These are phyloP conservation scores for Steatornis caripensis DNA, from an alignment of 2,113 vertebrate genomes.

Conservation along the genomic window DNA sequence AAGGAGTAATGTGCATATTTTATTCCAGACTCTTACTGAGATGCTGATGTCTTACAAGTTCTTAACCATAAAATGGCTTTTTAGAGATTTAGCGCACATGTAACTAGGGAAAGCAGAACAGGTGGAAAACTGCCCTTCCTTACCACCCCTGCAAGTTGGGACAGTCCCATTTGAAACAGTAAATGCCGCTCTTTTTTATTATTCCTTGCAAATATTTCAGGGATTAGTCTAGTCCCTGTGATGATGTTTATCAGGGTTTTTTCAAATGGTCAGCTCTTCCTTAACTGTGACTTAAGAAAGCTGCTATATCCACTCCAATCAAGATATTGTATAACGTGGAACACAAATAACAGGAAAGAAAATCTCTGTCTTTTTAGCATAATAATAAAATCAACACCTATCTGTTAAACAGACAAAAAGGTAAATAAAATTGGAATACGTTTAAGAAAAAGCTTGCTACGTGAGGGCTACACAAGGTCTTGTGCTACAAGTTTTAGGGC, in stretches of 20 bases:
- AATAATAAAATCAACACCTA: not conserved
- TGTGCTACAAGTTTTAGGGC: not conserved
- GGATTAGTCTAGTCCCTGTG: not conserved
- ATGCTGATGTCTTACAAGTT: not conserved
- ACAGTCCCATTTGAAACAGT: not conserved
- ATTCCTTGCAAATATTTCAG: not conserved
- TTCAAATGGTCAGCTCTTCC: not conserved
- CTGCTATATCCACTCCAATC: not conserved
- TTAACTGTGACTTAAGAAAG: not conserved
- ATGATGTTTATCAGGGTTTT: not conserved
- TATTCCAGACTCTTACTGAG: not conserved
- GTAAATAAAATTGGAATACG: not conserved
- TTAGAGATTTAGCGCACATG: not conserved
- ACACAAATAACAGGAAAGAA: not conserved
- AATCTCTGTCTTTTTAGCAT: not conserved
- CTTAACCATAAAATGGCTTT: not conserved
- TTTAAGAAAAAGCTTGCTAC: not conserved
- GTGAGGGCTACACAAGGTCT: not conserved
- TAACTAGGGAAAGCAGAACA: not conserved
- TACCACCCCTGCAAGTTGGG: fast-evolving
- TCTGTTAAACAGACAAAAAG: not conserved
- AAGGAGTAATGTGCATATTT: not conserved
- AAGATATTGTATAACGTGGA: not conserved
- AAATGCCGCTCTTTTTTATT: not conserved
- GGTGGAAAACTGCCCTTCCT: not conserved